phyloP scores from a whole-genome alignment of 2,888 invertebrate genomes.

The Automeris io region DNA sequence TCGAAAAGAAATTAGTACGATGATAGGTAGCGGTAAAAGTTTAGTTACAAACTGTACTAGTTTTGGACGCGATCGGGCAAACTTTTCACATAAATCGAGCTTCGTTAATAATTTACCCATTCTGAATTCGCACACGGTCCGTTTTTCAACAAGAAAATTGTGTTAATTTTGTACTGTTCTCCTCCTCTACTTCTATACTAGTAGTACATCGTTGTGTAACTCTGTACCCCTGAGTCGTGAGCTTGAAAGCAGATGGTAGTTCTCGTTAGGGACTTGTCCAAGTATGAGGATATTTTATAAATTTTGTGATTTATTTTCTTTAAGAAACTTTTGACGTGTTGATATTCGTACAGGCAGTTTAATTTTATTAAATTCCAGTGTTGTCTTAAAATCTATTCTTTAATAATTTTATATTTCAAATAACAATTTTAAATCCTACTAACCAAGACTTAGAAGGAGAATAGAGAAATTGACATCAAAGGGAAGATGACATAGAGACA shows the following conservation, averaged over 20 bases:
- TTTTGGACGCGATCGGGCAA: slow-evolving; percentile 39
- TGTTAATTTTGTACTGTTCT: slow-evolving; percentile 2
- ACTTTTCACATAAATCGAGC: slow-evolving; percentile 58
- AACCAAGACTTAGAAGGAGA: no score
- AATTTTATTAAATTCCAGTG: no score
- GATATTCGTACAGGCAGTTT: no score
- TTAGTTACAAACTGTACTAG: slow-evolving; percentile 21
- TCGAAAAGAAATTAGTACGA: slow-evolving; percentile 4
- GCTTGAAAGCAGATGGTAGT: slow-evolving; percentile 2
- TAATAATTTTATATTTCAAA: no score
- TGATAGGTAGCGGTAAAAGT: slow-evolving; percentile 7
- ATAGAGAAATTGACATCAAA: no score
- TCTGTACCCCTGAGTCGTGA: slow-evolving; percentile 1
- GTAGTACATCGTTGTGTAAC: background rate
- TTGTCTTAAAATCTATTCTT: no score
- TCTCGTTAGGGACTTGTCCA: slow-evolving; percentile 7
- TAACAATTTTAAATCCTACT: no score
- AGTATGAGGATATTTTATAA: slow-evolving; percentile 12
- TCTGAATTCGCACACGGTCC: slow-evolving; percentile 16
- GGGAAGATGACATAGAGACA: no score
- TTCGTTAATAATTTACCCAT: slow-evolving; percentile 54
- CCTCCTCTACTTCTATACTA: background rate
- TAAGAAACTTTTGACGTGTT: slow-evolving; percentile 7
- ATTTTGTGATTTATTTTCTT: slow-evolving; percentile 16
- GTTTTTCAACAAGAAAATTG: slow-evolving; percentile 4